Base-by-base conservation (phyloP, 2,888 invertebrate genomes). In the Exocentrus adspersus region DNA sequence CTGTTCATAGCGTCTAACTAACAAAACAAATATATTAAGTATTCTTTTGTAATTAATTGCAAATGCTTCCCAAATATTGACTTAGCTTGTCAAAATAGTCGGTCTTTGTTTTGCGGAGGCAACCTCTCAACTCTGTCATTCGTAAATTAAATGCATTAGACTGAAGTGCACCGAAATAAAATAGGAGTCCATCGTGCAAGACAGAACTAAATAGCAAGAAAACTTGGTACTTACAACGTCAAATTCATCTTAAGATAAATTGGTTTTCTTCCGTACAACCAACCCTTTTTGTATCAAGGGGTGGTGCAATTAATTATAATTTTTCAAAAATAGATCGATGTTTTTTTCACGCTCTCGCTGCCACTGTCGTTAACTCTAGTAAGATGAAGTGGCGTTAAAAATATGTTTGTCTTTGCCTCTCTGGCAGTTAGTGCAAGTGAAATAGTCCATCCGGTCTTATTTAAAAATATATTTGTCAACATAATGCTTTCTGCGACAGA, bases 391-490 rank as follows among this genome's bases (percentile, higher is more conserved):
- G 21, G 43, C 24, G 19, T 43, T 54, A 54, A 54, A 54, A 54
- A 54, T 54, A 54, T 24, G 54, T 43, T 41, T 48, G 48, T 48
- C 48, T 28, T 21, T 53, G 41, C 24, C n/a, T 12, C 53, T 41
- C 12, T 41, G 53, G 20, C 53, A 53, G 41, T 37, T 16, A 20
- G 53, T 53, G 12, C 24, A 37, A 19, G 41, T 53, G 53, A 53
- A 53, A 42, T 42, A 42, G 17, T 28, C 54, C 54, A 54, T 54
- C 54, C 54, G 54, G 54, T 54, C 28, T 19, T 16, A 54, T 54
- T 54, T 54, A 54, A 54, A 54, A 54, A 54, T 54, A 54, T 54
- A 54, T 43, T 43, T 54, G 21, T 54, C 43, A 54, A 28, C 32
- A 51, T 7, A 17, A 10, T 17, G 9, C 16, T n/a, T 16, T 37